These are phyloP conservation scores for Argentina silus DNA, from an alignment of 2,797 vertebrate species.

Conservation along the genomic window DNA sequence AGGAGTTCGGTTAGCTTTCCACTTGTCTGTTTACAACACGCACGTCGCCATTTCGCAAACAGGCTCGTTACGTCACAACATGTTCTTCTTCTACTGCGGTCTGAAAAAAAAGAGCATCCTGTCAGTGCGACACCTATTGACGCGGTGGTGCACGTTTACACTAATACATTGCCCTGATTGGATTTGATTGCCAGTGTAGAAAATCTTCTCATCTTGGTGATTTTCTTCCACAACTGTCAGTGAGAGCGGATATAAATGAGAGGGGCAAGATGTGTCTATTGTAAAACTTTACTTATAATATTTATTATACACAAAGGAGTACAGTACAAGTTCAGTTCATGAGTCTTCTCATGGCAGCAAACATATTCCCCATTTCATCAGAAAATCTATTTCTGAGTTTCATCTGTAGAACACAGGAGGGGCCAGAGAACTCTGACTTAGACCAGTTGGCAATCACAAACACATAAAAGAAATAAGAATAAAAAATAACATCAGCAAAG, in stretches of 20 bases:
- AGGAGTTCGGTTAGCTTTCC: background rate
- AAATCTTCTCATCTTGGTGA: background rate
- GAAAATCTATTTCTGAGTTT: conserved; percentile 41
- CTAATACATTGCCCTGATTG: too few species aligned
- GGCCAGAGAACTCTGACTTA: conserved; percentile 32
- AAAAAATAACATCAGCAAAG: conserved; percentile 37
- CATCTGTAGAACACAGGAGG: conserved; percentile 28
- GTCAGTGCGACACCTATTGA: background rate
- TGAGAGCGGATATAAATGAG: conserved; percentile 10
- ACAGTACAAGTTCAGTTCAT: conserved; percentile 86
- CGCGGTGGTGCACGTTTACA: too few species aligned
- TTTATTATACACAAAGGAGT: conserved; percentile 91
- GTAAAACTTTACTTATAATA: conserved; percentile 93
- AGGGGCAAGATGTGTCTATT: conserved; percentile 35
- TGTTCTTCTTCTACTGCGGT: background rate
- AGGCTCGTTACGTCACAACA: background rate
- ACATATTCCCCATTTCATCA: conserved; percentile 37
- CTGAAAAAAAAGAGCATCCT: background rate
- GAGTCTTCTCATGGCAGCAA: conserved; percentile 59
- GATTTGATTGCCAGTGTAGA: background rate
- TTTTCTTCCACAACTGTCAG: background rate
- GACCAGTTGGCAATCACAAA: conserved; percentile 44
- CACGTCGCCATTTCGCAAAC: conserved; percentile 10
- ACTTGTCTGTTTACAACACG: conserved; percentile 15
- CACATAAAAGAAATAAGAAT: conserved; percentile 24